Evolutionary conservation across 2,797 vertebrate species (phyloP), one percentile per base, ranked within the genome.

Genomic region (Aulostomus chinensis): DNA sequence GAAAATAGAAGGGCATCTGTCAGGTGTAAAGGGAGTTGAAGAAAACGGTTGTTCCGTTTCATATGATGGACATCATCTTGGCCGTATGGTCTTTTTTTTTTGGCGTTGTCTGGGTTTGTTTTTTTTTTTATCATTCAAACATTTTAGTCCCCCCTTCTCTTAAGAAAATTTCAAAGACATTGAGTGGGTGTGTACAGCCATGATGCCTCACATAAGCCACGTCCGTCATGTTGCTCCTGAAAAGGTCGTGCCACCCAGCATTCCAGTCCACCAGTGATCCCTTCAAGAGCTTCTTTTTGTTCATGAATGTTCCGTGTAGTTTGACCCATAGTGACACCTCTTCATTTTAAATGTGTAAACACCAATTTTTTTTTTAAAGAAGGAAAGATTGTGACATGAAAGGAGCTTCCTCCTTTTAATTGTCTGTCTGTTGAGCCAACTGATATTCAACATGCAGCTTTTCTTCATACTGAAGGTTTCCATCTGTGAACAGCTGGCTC

Each of bases 1-100:
- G 96, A 81, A 99, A 96, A 65, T 99, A 71, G 92, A 38, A 39
- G 49, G 38, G n/a, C 3, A n/a, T 41, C 50, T 62, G 62, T 56
- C 35, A 25, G 31, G 45, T 56, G 20, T 39, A 53, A 73, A 64
- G 38, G 68, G 61, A 81, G 65, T 29, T n/a, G 56, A 73, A 68
- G 56, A 66, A 29, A 76, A 76, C 58, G 32, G 64, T 82, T 68
- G 26, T 61, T 21, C 58, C 52, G 54, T 84, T 83, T 83, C 54
- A 32, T 31, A 52, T 59, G 63, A 71, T 73, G 64, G 67, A 85
- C 74, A 73, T 68, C 56, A 67, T 51, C 49, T 10, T 58, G 63
- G 17, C 59, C 68, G 1, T 41, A 12, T 40, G 32, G 59, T 66
- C 62, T 31, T 67, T 71, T 73, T 25, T 25, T 25, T 25, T 6